Conservation (phyloP, 1,140 invertebrate genomes). For the Cherax destructor region DNA sequence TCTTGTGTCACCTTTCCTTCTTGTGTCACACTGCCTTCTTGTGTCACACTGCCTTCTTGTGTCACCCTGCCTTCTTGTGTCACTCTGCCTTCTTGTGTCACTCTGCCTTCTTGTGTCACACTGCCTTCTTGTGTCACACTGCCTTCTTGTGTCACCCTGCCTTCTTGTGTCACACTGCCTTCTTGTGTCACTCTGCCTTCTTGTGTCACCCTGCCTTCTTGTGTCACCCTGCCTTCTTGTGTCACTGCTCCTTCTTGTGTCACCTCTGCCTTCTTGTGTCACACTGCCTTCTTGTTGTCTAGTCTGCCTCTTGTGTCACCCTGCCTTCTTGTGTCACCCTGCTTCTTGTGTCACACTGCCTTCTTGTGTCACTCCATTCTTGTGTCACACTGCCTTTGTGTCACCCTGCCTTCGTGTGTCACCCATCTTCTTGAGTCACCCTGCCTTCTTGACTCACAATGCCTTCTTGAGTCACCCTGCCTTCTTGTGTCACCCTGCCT, state of each 20-base stretch:
- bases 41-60: neutral
- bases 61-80: neutral
- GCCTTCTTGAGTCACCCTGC: too few relatives aligned
- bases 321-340: too few relatives aligned
- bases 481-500: too few relatives aligned
- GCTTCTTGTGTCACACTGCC: too few relatives aligned
- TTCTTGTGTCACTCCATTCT: neutral
- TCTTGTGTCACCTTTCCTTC: neutral
- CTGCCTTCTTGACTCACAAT: too few relatives aligned
- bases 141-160: neutral
- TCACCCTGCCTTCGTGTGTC: neutral
- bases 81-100: neutral
- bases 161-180: too few relatives aligned
- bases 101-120: neutral
- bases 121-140: neutral
- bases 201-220: neutral
- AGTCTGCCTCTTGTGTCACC: too few relatives aligned
- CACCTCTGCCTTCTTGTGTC: too few relatives aligned
- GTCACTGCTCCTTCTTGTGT: neutral
- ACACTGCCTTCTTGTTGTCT: too few relatives aligned
- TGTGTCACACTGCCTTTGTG: neutral
- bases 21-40: neutral
- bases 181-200: too few relatives aligned
- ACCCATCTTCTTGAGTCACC: neutral
- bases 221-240: neutral